These are phyloP conservation scores for Argynnis bischoffii DNA, from an alignment of 2,888 invertebrate genomes.

Conservation along the genomic window DNA sequence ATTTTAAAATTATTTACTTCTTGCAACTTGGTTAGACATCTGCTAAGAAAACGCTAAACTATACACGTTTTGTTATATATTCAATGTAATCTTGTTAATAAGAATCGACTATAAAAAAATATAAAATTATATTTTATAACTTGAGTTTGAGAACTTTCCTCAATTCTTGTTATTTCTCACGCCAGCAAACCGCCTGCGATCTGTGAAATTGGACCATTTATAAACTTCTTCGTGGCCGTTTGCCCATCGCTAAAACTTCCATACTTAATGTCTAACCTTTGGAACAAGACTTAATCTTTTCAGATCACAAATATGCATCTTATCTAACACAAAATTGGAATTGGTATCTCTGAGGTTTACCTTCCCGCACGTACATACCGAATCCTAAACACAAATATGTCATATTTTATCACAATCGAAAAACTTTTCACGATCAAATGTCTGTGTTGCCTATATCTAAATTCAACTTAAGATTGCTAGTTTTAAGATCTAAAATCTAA, in stretches of 20 bases:
- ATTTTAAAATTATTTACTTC: too few species aligned
- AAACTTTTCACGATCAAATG: slow-evolving; percentile 8
- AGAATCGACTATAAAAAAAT: slow-evolving; percentile 24
- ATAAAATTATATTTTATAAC: slow-evolving; percentile 31
- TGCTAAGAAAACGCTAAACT: not conserved
- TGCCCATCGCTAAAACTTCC: slow-evolving; percentile 56
- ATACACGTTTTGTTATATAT: not conserved
- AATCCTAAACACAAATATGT: slow-evolving; percentile 10
- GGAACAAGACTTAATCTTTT: slow-evolving; percentile 56
- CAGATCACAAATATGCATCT: slow-evolving; percentile 48
- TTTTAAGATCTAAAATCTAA: slow-evolving; percentile 13
- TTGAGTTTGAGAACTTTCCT: slow-evolving; percentile 39
- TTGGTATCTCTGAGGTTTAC: slow-evolving; percentile 1
- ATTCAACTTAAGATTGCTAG: slow-evolving; percentile 3
- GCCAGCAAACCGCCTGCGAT: slow-evolving; percentile 47
- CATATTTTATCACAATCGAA: slow-evolving; percentile 25
- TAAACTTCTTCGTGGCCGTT: slow-evolving; percentile 49
- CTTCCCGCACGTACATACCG: slow-evolving; percentile 4
- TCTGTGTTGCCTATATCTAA: not conserved
- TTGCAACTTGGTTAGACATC: too few species aligned
- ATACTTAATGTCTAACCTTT: slow-evolving; percentile 55
- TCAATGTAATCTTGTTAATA: slow-evolving; percentile 22
- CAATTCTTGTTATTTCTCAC: slow-evolving; percentile 42
- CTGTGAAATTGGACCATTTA: slow-evolving; percentile 63
- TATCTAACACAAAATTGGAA: slow-evolving; percentile 56